These are phyloP conservation scores for Tolmerus cingulatus DNA, from an alignment of 2,888 invertebrate species.

Conservation along the genomic window DNA sequence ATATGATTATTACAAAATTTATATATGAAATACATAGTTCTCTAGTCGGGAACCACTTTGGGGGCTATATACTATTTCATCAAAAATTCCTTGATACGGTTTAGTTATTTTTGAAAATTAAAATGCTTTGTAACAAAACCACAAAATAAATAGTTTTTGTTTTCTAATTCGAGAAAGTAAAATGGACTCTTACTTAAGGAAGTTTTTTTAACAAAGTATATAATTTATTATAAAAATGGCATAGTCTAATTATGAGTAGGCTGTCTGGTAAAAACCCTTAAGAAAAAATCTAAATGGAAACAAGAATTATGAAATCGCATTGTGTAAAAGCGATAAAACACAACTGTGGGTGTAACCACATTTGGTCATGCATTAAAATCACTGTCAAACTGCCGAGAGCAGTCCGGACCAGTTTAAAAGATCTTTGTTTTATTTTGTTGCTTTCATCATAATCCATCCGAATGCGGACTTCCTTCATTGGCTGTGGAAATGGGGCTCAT, in stretches of 20 bases:
- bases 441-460: not conserved
- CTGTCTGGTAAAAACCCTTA: not conserved
- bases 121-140: no score
- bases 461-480: conserved; percentile 6
- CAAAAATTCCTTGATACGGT: no score
- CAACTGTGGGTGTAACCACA: not conserved
- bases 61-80: no score
- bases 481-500: not conserved
- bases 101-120: no score
- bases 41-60: no score
- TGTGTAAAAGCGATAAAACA: not conserved
- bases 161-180: no score
- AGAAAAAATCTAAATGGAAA: not conserved
- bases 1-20: no score
- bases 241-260: not conserved
- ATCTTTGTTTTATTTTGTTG: not conserved
- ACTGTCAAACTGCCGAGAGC: conserved; percentile 9
- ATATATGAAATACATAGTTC: no score
- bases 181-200: no score
- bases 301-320: not conserved
- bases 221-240: no score
- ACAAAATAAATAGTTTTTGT: no score
- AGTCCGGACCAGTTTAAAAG: conserved; percentile 6
- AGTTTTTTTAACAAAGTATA: no score
- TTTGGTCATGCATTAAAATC: not conserved